Evolutionary conservation across 2,888 invertebrate genomes (phyloP), one percentile per base, ranked within the genome.

Genomic region (Polia nebulosa): DNA sequence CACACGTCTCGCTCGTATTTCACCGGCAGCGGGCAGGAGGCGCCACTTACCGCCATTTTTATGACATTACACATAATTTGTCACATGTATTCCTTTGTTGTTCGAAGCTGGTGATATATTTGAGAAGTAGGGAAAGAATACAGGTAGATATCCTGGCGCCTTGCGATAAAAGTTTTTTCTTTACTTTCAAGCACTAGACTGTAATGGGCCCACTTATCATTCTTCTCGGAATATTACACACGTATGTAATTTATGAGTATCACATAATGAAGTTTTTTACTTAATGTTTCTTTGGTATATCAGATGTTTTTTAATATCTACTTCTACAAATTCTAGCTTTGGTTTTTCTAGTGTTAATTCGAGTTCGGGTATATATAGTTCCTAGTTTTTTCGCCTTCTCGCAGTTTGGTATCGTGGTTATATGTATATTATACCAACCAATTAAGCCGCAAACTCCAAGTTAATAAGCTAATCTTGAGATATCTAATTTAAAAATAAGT

Each of bases 31-130:
- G 63, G 72, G 66, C 78, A 70, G 81, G 72, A 58, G 62, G 70
- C 74, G 51, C 76, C 76, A 76, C 77, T 80, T 77, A 76, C 77
- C 77, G 77, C 72, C 60, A 77, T 80, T 80, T 77, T 80, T 77
- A 77, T 80, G 77, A 80, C 77, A 80, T 77, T 61, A 80, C 77
- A 77, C 72, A 71, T 80, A 77, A 77, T 77, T 80, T 77, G 81
- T 77, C 72, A 76, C 63, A n/a, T 80, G 39, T 80, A 61, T 80
- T 64, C 59, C 64, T 80, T 71, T 80, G 81, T 76, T 76, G 76
- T 80, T 67, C 69, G 75, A 75, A 60, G 49, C 70, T 51, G 41
- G 68, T 80, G 77, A 77, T 80, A 77, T 80, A 81, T 80, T 70
- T 57, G 58, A 27, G 22, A 67, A 79, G 47, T 75, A 62, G 61